Conservation (phyloP, 2,888 invertebrate genomes). For the Oxycera nigricornis region DNA sequence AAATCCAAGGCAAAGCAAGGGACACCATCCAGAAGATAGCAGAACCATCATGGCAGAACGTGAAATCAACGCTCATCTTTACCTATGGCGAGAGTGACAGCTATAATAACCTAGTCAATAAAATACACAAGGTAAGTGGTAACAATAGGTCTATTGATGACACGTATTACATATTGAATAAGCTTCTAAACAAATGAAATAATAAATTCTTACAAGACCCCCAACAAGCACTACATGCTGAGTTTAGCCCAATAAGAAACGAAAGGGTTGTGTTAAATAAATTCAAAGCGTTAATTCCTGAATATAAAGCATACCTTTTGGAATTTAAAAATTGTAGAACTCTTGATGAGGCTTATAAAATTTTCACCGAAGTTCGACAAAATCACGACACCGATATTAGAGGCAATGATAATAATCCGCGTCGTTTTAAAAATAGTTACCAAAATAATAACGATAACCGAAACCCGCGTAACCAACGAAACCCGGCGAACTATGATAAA, state of each 20-base stretch:
- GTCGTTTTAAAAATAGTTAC: not conserved
- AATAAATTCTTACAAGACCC: conserved; percentile 8
- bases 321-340: conserved; percentile 3
- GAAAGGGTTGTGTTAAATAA: conserved; percentile 8
- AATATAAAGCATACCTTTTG: conserved; percentile 4
- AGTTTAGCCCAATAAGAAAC: conserved; percentile 10
- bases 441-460: not conserved
- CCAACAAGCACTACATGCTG: not conserved
- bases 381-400: not conserved
- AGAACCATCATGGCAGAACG: not conserved
- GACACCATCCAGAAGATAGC: not conserved
- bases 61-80: not conserved
- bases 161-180: not conserved
- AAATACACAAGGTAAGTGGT: conserved; percentile 11
- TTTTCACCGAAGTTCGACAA: not conserved
- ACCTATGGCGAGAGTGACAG: conserved; percentile 1
- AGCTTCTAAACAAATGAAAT: not conserved
- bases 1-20: not conserved
- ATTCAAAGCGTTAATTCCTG: conserved; percentile 4
- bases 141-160: not conserved
- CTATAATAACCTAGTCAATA: conserved; percentile 3
- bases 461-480: not conserved
- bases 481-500: not conserved
- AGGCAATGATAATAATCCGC: not conserved
- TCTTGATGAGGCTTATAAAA: not conserved